phyloP scores from a whole-genome alignment of 2,888 invertebrate genomes.

The Heliconius ismenius region DNA sequence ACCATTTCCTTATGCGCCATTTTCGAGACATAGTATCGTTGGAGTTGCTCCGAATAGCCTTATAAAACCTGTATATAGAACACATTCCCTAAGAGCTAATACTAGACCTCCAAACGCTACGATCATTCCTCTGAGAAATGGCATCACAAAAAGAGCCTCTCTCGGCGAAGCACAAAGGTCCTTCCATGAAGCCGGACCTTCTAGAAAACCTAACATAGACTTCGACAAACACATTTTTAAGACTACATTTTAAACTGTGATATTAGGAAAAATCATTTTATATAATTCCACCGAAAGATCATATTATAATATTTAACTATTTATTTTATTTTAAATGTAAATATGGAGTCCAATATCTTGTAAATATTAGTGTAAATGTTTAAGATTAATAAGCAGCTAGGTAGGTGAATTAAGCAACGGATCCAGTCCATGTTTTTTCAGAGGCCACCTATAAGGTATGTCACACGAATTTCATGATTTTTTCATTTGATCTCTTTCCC shows the following conservation, averaged over 20 bases:
- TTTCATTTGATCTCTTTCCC: too few relatives aligned
- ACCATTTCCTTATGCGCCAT: conserved; percentile 57
- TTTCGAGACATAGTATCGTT: conserved; percentile 71
- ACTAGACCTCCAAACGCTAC: conserved; percentile 72
- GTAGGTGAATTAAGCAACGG: conserved; percentile 19
- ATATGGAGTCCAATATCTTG: conserved; percentile 61
- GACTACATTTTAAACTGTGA: conserved; percentile 77
- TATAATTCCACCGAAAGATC: conserved; percentile 69
- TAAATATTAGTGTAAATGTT: conserved; percentile 62
- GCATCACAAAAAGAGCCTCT: conserved; percentile 66
- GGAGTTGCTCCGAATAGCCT: conserved; percentile 71
- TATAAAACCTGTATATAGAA: conserved; percentile 61
- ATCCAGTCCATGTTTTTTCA: conserved; percentile 11
- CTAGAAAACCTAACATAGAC: conserved; percentile 48
- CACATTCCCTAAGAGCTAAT: conserved; percentile 64
- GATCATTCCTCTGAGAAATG: conserved; percentile 68
- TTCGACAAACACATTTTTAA: conserved; percentile 67
- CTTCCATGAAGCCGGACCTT: conserved; percentile 49
- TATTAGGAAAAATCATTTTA: conserved; percentile 58
- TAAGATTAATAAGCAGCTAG: conserved; percentile 20
- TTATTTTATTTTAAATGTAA: conserved; percentile 59
- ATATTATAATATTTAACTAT: conserved; percentile 69
- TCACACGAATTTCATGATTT: background rate
- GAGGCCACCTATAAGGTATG: background rate
- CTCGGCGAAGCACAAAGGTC: conserved; percentile 57